phyloP scores from a whole-genome alignment of 35 echinoderm and acorn worm genomes.

The Hemicentrotus pulcherrimus region DNA sequence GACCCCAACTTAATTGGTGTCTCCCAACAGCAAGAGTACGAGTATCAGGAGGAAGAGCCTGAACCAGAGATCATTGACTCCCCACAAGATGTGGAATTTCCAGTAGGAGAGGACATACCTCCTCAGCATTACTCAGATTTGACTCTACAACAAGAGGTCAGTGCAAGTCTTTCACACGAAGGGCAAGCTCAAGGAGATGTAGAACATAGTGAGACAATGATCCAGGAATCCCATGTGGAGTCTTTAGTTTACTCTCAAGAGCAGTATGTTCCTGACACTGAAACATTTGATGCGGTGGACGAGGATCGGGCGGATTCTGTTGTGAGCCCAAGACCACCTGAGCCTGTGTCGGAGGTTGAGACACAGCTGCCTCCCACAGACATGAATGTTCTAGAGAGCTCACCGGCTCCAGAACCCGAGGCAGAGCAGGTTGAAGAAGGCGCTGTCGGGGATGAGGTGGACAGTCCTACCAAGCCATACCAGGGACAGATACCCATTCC shows the following conservation, averaged over 20 bases:
- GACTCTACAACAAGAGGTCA: neutral
- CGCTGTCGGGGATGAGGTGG: constrained; percentile 70
- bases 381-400: neutral
- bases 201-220: neutral
- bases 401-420: neutral
- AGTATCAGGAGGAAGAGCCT: neutral
- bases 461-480: constrained; percentile 85
- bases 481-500: neutral
- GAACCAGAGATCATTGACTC: constrained; percentile 39
- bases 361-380: constrained; percentile 56
- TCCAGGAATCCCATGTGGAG: neutral
- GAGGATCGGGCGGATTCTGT: constrained; percentile 78
- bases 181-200: neutral
- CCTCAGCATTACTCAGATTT: constrained; percentile 11
- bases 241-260: constrained; percentile 3
- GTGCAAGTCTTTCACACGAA: neutral
- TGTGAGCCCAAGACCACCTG: constrained; percentile 67
- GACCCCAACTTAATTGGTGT: constrained; percentile 73
- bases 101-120: constrained; percentile 10
- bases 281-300: constrained; percentile 27
- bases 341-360: constrained; percentile 70
- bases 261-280: neutral
- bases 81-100: constrained; percentile 45
- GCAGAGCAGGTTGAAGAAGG: constrained; percentile 51
- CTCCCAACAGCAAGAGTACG: neutral